These are phyloP conservation scores for Clunio marinus DNA, from an alignment of 2,888 invertebrate species.

Conservation along the genomic window DNA sequence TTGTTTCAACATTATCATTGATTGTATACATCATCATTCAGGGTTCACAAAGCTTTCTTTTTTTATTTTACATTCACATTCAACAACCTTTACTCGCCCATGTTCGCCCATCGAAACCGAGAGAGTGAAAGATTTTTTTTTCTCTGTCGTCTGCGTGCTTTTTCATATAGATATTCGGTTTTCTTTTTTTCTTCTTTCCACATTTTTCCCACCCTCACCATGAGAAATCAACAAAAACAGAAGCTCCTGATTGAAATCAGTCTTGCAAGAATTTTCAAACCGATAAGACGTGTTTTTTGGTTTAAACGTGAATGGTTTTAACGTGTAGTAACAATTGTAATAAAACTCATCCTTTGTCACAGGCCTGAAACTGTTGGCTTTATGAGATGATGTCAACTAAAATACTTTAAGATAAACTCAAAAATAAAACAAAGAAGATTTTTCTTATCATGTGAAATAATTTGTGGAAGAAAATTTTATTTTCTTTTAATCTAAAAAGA, in stretches of 20 bases:
- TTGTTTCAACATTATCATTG: background rate
- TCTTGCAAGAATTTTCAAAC: background rate
- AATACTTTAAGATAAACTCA: too few species aligned
- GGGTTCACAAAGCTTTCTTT: background rate
- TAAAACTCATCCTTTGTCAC: too few species aligned
- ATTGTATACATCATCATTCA: background rate
- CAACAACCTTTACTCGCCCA: constrained; percentile 7
- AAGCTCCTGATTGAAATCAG: constrained; percentile 6
- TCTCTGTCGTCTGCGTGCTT: constrained; percentile 11
- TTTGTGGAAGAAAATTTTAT: too few species aligned
- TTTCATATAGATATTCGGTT: background rate
- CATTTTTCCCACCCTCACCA: constrained; percentile 15
- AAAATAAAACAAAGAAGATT: too few species aligned
- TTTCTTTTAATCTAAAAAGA: too few species aligned
- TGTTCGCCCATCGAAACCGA: background rate
- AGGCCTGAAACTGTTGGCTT: too few species aligned
- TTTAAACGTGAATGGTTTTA: too few species aligned
- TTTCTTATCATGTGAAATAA: too few species aligned
- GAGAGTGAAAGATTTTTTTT: background rate
- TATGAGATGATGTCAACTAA: too few species aligned
- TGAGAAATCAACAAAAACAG: constrained; percentile 20
- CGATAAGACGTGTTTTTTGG: background rate
- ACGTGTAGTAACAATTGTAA: too few species aligned
- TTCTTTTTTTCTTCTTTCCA: background rate
- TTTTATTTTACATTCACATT: constrained; percentile 24